Conservation (phyloP, 2,797 vertebrate genomes). For the Philypnodon macrostomus region DNA sequence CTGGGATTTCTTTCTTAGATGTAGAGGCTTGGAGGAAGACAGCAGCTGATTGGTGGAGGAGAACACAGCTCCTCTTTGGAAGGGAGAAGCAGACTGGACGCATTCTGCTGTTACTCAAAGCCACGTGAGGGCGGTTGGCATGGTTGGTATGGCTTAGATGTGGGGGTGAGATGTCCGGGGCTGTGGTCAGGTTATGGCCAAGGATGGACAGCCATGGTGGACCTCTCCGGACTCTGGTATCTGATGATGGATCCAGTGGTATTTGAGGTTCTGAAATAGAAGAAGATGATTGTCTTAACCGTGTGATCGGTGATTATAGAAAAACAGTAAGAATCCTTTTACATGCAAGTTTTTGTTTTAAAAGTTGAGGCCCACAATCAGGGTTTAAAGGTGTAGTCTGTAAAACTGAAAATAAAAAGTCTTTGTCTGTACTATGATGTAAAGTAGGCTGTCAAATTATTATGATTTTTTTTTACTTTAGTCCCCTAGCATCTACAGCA, state of each 20-base stretch:
- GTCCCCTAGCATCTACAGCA: too few species aligned
- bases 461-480: too few species aligned
- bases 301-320: too few species aligned
- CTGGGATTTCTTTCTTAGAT: not conserved
- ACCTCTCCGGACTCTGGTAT: slow-evolving; percentile 41
- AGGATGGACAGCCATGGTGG: slow-evolving; percentile 30
- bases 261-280: slow-evolving; percentile 47
- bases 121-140: slow-evolving; percentile 27
- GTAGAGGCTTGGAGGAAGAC: slow-evolving; percentile 59
- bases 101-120: slow-evolving; percentile 15
- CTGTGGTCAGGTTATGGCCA: not conserved
- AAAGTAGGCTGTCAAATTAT: too few species aligned
- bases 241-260: slow-evolving; percentile 42
- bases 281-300: too few species aligned
- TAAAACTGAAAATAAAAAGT: too few species aligned
- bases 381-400: too few species aligned
- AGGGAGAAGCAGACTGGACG: slow-evolving; percentile 70
- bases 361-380: too few species aligned
- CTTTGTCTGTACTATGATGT: too few species aligned
- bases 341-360: too few species aligned
- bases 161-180: not conserved
- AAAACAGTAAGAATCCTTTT: too few species aligned
- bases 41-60: slow-evolving; percentile 67
- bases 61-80: slow-evolving; percentile 66
- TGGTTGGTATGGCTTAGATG: slow-evolving; percentile 15